Percentiles rank a stretch among this genome's conserved stretches.
These are phyloP conservation scores for Cairina moschata DNA, from an alignment of 2,113 vertebrate species.

Conservation along the genomic window DNA sequence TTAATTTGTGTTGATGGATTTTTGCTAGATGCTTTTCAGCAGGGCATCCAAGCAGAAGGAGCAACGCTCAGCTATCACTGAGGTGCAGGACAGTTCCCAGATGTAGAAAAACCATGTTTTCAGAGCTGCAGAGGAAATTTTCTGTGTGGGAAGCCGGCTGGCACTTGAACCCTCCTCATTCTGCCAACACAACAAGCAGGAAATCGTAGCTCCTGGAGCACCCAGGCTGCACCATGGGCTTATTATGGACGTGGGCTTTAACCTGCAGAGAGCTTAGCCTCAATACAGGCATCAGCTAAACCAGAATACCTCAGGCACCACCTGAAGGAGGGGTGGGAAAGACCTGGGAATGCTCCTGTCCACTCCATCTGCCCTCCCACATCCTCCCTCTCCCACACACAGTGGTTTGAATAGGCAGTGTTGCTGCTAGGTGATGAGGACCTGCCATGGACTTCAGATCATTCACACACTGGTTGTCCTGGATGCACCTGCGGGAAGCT, in stretches of 20 bases:
- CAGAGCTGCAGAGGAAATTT: neutral
- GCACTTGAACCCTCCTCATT: neutral
- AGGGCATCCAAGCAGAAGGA: neutral
- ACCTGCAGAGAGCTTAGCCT: neutral
- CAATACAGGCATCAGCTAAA: neutral
- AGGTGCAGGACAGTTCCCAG: neutral
- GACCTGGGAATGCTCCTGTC: neutral
- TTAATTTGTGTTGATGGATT: neutral
- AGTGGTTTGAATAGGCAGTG: neutral
- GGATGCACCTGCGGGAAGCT: neutral
- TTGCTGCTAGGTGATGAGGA: neutral
- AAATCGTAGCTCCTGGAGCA: neutral
- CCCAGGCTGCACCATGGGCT: neutral
- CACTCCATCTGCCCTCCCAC: accelerated
- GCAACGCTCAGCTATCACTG: neutral
- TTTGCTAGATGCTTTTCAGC: neutral
- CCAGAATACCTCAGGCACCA: neutral
- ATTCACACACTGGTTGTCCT: neutral
- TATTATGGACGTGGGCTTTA: neutral
- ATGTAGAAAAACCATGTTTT: neutral
- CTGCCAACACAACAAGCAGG: neutral
- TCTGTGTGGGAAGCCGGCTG: neutral
- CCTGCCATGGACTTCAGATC: neutral
- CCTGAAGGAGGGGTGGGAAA: neutral
- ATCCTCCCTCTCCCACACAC: neutral